Conservation (phyloP, 2,888 invertebrate species). For the Adineta ricciae region DNA sequence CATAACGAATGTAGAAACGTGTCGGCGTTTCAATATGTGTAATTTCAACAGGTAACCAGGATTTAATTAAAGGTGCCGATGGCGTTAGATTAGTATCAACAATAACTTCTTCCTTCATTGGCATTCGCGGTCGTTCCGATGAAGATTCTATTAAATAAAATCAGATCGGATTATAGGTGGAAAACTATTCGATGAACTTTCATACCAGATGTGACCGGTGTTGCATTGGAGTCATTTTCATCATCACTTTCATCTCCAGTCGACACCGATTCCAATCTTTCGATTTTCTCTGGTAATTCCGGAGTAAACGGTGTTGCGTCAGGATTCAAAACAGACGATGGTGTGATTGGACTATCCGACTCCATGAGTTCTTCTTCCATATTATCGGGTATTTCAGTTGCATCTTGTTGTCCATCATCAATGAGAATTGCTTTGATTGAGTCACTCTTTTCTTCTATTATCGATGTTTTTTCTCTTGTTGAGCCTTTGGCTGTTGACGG, state of each 20-base stretch:
- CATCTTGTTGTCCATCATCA: background rate
- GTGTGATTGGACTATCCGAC: background rate
- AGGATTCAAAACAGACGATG: background rate
- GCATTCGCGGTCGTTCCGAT: background rate
- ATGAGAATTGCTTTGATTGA: background rate
- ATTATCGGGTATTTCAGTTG: background rate
- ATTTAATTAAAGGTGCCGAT: background rate
- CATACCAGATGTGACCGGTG: background rate
- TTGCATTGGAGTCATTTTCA: background rate
- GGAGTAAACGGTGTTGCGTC: background rate
- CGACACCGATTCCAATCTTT: background rate
- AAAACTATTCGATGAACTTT: background rate
- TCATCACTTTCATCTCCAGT: background rate
- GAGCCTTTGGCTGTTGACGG: background rate
- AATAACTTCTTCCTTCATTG: background rate
- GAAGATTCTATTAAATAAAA: background rate
- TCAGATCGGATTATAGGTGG: background rate
- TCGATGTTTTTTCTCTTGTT: background rate
- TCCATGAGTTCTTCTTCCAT: background rate
- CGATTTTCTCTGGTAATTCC: background rate
- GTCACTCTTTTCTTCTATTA: background rate
- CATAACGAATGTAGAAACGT: constrained; percentile 15
- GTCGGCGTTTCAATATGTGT: constrained; percentile 9
- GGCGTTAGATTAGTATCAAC: background rate
- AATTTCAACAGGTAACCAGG: constrained; percentile 14